Evolutionary conservation across 2,888 invertebrate species (phyloP).

Genomic region (Cyclophora albipunctata): DNA sequence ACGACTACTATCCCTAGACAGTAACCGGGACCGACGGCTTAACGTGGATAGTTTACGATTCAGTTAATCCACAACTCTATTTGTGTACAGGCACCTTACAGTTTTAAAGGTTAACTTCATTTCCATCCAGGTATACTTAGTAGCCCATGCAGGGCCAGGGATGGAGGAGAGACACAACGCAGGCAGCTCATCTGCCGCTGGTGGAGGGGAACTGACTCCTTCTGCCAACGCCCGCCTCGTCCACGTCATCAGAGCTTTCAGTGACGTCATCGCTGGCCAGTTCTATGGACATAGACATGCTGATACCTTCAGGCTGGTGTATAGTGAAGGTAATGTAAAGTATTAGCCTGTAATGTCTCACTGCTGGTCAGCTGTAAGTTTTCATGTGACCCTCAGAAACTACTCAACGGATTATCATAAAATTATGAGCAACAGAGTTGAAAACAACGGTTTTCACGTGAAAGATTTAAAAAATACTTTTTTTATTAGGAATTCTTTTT

Average conservation of each 20-base stretch:
- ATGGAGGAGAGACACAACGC: constrained; percentile 88
- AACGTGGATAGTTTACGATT: too few relatives aligned
- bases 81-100: too few relatives aligned
- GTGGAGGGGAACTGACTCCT: constrained; percentile 78
- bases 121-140: constrained; percentile 84
- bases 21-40: too few relatives aligned
- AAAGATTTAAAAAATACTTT: neutral
- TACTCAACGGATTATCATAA: neutral
- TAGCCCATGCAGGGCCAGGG: constrained; percentile 93
- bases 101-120: too few relatives aligned
- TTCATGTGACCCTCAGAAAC: neutral
- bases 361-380: neutral
- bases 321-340: constrained; percentile 78
- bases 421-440: too few relatives aligned
- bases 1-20: too few relatives aligned
- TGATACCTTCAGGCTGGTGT: constrained; percentile 91
- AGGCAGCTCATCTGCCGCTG: constrained; percentile 75
- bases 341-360: too few relatives aligned
- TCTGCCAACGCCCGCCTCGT: constrained; percentile 84
- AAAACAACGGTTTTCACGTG: neutral
- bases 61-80: too few relatives aligned
- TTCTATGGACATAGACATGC: constrained; percentile 95
- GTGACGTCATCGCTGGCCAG: constrained; percentile 91
- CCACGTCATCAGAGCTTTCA: constrained; percentile 83
- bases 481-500: too few relatives aligned